Evolutionary conservation across 1,140 invertebrate genomes (phyloP).

Genomic region (Polypedilum pembai): DNA sequence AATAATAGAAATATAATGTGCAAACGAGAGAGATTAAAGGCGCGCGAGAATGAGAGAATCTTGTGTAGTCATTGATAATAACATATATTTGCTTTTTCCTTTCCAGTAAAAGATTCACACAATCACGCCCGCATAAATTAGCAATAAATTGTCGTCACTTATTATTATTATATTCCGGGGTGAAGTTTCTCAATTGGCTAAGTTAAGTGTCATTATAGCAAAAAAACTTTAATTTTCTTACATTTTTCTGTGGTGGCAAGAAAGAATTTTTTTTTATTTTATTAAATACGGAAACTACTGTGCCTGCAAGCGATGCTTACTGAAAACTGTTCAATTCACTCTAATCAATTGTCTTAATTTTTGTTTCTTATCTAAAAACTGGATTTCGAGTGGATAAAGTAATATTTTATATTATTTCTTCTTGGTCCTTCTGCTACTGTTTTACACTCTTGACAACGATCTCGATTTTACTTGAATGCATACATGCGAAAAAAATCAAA

Average conservation of each 20-base stretch:
- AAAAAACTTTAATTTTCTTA: neutral
- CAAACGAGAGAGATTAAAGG: too few species aligned
- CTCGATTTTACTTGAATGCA: neutral
- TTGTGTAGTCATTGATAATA: too few species aligned
- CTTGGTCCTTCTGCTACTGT: too few species aligned
- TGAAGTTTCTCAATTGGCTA: neutral
- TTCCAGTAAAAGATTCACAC: neutral
- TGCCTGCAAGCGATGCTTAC: neutral
- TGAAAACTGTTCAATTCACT: constrained; percentile 4
- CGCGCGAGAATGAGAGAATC: too few species aligned
- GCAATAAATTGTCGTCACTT: neutral
- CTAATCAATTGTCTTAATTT: neutral
- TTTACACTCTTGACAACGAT: neutral
- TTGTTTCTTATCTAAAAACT: neutral
- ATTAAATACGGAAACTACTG: neutral
- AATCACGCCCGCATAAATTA: constrained; percentile 1
- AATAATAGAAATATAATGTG: too few species aligned
- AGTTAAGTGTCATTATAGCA: neutral
- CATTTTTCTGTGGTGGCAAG: neutral
- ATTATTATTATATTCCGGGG: too few species aligned
- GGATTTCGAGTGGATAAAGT: neutral
- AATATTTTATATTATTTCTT: neutral
- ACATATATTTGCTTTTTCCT: too few species aligned
- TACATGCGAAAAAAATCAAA: constrained; percentile 3
- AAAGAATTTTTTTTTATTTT: neutral